Evolutionary conservation across 2,888 invertebrate species (phyloP), one percentile per base, ranked within the genome.

Genomic region (Congeria kusceri): DNA sequence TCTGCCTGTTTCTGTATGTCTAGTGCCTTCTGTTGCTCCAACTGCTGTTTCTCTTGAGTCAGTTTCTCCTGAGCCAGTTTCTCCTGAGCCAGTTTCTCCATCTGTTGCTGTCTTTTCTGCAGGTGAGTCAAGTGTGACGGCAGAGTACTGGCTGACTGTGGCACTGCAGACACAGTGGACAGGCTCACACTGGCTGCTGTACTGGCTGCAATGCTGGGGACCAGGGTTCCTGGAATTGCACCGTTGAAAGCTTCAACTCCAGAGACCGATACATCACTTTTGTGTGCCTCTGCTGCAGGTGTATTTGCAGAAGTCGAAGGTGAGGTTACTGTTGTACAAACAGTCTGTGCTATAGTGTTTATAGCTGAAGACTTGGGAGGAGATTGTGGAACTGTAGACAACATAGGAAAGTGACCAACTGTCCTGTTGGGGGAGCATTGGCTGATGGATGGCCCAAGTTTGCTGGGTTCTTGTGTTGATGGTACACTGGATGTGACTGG

Each of bases 1-100:
- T 75, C 79, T 59, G 82, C 66, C 44, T 83, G 78, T 39, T 72
- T 76, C 66, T 76, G 77, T 27, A 73, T 72, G 15, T 69, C 78
- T 39, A 69, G 7, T 25, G 67, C 46, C 59, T 83, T 77, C 65
- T 77, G 81, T 28, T 74, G 61, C 39, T 58, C 56, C 25, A 79
- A 28, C 63, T 70, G 66, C 32, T 76, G 69, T 25, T 77, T 64
- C 39, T 74, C 66, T 39, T 32, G 32, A 7, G 11, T 7, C 4
- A 32, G 32, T 32, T 32, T 32, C 32, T 32, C 32, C 32, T 32
- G 32, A 7, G 4, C 32, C 32, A 32, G 32, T 32, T 32, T 32
- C 32, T 77, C 65, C 11, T 71, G 75, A 7, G 70, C 56, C 46
- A 73, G 18, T 53, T 70, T 71, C 39, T 79, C 79, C 29, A 58